Evolutionary conservation across 2,888 invertebrate genomes (phyloP), one percentile per base, ranked within the genome.

Genomic region (Mylabris sibirica): DNA sequence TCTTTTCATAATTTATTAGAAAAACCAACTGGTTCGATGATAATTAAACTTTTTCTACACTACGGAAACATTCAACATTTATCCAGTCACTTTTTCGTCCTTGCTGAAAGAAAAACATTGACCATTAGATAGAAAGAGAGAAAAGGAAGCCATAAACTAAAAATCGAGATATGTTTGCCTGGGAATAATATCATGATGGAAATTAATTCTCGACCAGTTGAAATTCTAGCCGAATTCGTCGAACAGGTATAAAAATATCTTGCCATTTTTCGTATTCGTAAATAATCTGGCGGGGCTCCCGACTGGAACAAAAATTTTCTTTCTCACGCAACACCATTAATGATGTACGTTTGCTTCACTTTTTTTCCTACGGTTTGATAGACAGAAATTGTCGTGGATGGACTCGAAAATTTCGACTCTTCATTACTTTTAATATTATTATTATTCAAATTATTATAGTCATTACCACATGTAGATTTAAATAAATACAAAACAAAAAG

Each of bases 291-390:
- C 35, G 38, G 20, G 49, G 44, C 66, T 66, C 4, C 65, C 44
- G 69, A 69, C 63, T 64, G 69, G 63, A 69, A 64, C 69, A 59
- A 64, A 53, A 65, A 70, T 67, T 67, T 67, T 64, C 70, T 70
- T 70, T 70, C 70, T 70, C 70, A 70, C 70, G 70, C 70, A 60
- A 70, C 30, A 8, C 49, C 61, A 64, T 70, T 69, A 64, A 53
- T 53, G 49, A 49, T 49, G 20, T 44, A n/a, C 44, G 1, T 49
- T 9, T 24, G n/a, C 0, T 59, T 60, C n/a, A n/a, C n/a, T 60
- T 14, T 60, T 26, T 60, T 9, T n/a, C 9, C 20, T 24, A 24
- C 53, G 53, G 53, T 53, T 53, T 53, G 53, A 53, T 53, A 53
- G 53, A 24, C 53, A 53, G 53, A 53, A 53, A 53, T 53, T 53